A percentile compares a stretch with the other conserved stretches of the same genome.
phyloP scores from a whole-genome alignment of 30 jellyfish, hydroid and myxozoan genomes.

The Mastigias papua region DNA sequence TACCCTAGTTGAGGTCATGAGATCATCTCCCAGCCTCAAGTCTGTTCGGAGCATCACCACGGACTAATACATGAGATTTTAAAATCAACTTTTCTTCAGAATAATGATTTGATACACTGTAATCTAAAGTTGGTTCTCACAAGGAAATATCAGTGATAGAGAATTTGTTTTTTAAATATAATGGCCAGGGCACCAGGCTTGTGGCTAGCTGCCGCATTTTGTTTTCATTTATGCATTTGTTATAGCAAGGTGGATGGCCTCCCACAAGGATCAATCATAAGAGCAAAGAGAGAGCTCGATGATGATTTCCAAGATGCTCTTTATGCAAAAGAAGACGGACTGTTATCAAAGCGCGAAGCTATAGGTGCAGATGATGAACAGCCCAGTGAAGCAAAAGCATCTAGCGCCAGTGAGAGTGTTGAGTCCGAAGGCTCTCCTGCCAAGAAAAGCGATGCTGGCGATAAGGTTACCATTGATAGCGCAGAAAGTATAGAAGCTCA shows the following conservation, averaged over 20 bases:
- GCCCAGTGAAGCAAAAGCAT: constrained; percentile 11
- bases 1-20: constrained; percentile 70
- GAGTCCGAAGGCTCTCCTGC: constrained; percentile 21
- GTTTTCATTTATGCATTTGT: constrained; percentile 44
- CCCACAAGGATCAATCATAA: constrained; percentile 68
- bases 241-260: constrained; percentile 38
- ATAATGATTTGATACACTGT: constrained; percentile 60
- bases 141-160: constrained; percentile 3
- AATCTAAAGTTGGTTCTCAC: constrained; percentile 27
- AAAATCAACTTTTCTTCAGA: constrained; percentile 15
- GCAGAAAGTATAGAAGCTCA: constrained; percentile 39
- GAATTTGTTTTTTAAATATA: neutral
- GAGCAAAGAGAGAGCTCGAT: constrained; percentile 89
- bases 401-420: constrained; percentile 4
- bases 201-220: constrained; percentile 68
- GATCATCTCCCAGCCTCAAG: constrained; percentile 71
- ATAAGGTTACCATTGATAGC: constrained; percentile 58
- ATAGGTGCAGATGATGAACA: constrained; percentile 27
- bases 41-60: constrained; percentile 36
- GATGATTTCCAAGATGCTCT: constrained; percentile 85
- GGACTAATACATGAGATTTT: constrained; percentile 12
- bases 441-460: constrained; percentile 70
- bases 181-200: constrained; percentile 77
- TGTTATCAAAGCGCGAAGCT: constrained; percentile 68
- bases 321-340: constrained; percentile 62